These are phyloP conservation scores for Arrhopalites spinosus DNA, from an alignment of 2,888 invertebrate species.

Conservation along the genomic window DNA sequence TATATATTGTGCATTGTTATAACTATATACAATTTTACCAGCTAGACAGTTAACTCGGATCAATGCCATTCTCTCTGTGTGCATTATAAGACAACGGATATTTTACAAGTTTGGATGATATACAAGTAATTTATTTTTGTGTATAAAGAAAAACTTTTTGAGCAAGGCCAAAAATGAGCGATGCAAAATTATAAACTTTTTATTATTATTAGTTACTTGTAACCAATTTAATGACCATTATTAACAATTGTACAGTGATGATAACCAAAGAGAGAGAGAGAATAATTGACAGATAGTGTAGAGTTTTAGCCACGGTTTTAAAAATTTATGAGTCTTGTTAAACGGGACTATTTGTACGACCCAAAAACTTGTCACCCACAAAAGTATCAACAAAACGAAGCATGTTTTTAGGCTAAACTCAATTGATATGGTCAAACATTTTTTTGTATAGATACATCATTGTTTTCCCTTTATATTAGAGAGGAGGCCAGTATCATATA, in stretches of 20 bases:
- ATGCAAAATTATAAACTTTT: slow-evolving; percentile 25
- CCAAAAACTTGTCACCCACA: too few relatives aligned
- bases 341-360: slow-evolving; percentile 18
- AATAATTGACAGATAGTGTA: slow-evolving; percentile 16
- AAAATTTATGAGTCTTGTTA: slow-evolving; percentile 14
- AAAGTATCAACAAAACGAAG: too few relatives aligned
- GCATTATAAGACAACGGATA: too few relatives aligned
- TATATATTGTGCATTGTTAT: neutral
- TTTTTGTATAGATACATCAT: too few relatives aligned
- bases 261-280: neutral
- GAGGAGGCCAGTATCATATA: too few relatives aligned
- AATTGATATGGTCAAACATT: too few relatives aligned
- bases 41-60: neutral
- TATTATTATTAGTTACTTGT: slow-evolving; percentile 2
- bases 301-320: neutral
- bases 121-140: too few relatives aligned
- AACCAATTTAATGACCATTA: slow-evolving; percentile 29
- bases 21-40: neutral
- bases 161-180: neutral
- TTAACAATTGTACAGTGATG: neutral
- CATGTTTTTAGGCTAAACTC: too few relatives aligned
- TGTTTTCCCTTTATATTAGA: too few relatives aligned
- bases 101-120: too few relatives aligned
- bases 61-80: too few relatives aligned
- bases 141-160: too few relatives aligned